Base-by-base conservation (phyloP, 2,888 invertebrate species). In the Hedychridium roseum region DNA sequence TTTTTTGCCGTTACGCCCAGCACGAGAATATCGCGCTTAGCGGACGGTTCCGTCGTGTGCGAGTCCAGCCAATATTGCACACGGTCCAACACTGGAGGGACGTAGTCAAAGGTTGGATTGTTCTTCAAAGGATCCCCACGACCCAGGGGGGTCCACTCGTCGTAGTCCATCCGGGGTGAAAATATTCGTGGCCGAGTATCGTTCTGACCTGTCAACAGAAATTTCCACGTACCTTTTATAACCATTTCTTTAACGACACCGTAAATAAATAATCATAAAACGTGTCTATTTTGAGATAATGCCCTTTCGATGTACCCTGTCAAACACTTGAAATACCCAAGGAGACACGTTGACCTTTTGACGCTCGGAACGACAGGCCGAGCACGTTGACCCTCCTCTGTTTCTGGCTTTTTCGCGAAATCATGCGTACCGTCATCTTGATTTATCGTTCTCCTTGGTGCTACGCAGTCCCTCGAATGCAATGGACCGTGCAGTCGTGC, bases 21-120 rank as follows among this genome's bases (percentile, higher is more conserved):
- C 35, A 89, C 82, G 7, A 89, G 80, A 15, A 89, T 86, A 76
- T 89, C 89, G 2, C 86, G 85, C 72, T 88, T 88, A 42, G 85
- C 82, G 54, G 87, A 86, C 1, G 84, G 80, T 60, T 86, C 83
- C 50, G 83, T 75, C 1, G 80, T 82, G 57, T 82, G 83, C 1
- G 88, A 85, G 32, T 88, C 87, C 14, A 88, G 85, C 92, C 92
- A 92, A 71, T 91, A 92, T 64, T 89, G 89, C 2, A 92, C 92
- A 23, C 87, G 81, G 55, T 91, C 90, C 27, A 91, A 78, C 2
- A 89, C 88, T 1, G 92, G 92, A 0, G 92, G 92, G 45, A 91
- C 90, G 73, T 92, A 92, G 73, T 91, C 91, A 73, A 88, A 91
- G 1, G 92, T 92, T 5, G 92, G 92, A 71, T 92, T 91, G 71